Percentiles rank a stretch among this genome's conserved stretches.
Conservation (phyloP, 2,888 invertebrate species). For the Caenorhabditis zanzibari region DNA sequence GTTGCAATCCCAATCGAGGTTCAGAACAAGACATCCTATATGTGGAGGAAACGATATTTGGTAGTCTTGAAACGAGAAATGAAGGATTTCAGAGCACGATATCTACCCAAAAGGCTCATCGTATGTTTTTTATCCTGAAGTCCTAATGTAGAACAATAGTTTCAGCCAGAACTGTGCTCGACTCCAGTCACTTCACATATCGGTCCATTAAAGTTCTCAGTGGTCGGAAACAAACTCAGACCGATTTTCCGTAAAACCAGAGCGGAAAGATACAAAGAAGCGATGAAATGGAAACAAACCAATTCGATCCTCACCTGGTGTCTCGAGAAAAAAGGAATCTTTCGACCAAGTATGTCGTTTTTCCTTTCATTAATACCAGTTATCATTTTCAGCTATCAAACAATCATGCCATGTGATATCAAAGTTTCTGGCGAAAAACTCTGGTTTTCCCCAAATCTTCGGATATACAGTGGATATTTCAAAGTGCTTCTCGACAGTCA, state of each 20-base stretch:
- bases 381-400: conserved; percentile 25
- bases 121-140: neutral
- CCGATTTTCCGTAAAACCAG: neutral
- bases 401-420: neutral
- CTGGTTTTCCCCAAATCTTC: neutral
- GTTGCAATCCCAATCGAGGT: neutral
- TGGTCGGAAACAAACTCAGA: conserved; percentile 23
- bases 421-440: conserved; percentile 7
- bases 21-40: neutral
- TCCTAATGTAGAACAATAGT: neutral
- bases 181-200: neutral
- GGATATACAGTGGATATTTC: conserved; percentile 30
- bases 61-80: conserved; percentile 10
- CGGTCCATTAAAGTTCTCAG: conserved; percentile 3
- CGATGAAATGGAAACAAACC: conserved; percentile 10
- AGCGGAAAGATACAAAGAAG: neutral
- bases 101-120: neutral
- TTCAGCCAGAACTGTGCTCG: neutral
- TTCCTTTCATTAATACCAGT: neutral
- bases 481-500: conserved; percentile 36
- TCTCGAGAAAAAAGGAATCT: conserved; percentile 1
- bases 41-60: conserved; percentile 26
- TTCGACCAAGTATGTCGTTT: neutral
- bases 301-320: conserved; percentile 34
- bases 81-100: conserved; percentile 16